A percentile compares a stretch with the other conserved stretches of the same genome.
These are phyloP conservation scores for Ranitomeya imitator DNA, from an alignment of 2,113 vertebrate species.

Conservation along the genomic window DNA sequence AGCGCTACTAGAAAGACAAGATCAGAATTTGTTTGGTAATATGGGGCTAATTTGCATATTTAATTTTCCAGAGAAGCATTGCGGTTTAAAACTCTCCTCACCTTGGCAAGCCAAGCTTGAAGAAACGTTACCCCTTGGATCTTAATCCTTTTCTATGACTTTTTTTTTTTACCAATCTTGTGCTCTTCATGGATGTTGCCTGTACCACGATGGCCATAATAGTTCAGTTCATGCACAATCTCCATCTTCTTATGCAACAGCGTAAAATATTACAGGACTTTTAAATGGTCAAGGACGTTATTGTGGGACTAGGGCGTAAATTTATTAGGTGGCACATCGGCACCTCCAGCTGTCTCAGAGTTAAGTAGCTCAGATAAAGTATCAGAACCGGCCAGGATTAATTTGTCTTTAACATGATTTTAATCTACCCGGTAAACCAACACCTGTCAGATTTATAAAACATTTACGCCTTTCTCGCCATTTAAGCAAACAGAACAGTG, in stretches of 20 bases:
- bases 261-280: neutral
- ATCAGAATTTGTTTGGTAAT: too few species aligned
- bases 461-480: constrained; percentile 3
- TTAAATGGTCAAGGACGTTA: neutral
- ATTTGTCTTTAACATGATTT: constrained; percentile 32
- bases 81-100: too few species aligned
- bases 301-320: neutral
- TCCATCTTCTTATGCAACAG: neutral
- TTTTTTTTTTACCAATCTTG: neutral
- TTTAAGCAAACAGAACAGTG: constrained; percentile 39
- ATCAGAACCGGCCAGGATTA: constrained; percentile 23
- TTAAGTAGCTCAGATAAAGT: constrained; percentile 34
- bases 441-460: constrained; percentile 31
- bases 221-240: neutral
- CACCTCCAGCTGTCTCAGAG: constrained; percentile 19
- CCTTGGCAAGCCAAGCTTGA: too few species aligned
- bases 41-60: too few species aligned
- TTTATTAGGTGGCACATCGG: constrained; percentile 15
- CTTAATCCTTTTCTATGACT: neutral
- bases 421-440: constrained; percentile 19
- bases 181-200: neutral
- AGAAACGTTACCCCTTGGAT: too few species aligned
- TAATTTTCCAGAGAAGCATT: too few species aligned
- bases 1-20: neutral
- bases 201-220: neutral